These are phyloP conservation scores for Chouioia cunea DNA, from an alignment of 2,888 invertebrate species.

Conservation along the genomic window DNA sequence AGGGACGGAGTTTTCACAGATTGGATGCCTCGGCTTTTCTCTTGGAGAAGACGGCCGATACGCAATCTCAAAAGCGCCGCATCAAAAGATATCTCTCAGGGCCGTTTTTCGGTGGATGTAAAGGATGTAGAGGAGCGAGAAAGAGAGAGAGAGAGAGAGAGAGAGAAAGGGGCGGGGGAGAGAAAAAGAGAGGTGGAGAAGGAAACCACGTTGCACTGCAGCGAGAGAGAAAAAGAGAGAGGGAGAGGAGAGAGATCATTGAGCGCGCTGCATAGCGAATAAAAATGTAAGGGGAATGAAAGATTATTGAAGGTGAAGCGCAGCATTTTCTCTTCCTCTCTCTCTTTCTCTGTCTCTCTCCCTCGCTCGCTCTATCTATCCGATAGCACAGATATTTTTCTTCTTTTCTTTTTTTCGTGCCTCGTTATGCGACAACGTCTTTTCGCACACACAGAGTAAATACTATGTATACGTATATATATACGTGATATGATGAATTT, in stretches of 20 bases:
- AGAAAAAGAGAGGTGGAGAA: not conserved
- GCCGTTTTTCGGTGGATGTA: not conserved
- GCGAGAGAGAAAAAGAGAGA: not conserved
- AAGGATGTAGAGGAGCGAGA: constrained; percentile 1
- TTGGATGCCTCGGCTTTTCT: constrained; percentile 22
- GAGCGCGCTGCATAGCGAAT: not conserved
- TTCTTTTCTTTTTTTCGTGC: no score
- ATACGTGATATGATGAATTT: no score
- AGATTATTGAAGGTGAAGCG: constrained; percentile 33
- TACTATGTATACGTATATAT: no score
- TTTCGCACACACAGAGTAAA: no score
- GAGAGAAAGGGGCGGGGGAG: not conserved
- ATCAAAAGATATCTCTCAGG: constrained; percentile 36
- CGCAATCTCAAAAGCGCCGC: constrained; percentile 16
- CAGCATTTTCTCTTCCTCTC: not conserved
- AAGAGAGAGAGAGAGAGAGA: constrained; percentile 3
- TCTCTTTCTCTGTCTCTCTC: not conserved
- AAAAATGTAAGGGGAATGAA: constrained; percentile 51
- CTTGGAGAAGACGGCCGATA: constrained; percentile 5
- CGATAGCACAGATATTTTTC: no score
- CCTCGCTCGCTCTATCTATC: not conserved
- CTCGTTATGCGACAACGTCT: no score
- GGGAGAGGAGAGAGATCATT: not conserved
- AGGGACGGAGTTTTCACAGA: constrained; percentile 23
- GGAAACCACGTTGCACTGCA: not conserved